Conservation (phyloP, 2,888 invertebrate species). For the Formica aserva region DNA sequence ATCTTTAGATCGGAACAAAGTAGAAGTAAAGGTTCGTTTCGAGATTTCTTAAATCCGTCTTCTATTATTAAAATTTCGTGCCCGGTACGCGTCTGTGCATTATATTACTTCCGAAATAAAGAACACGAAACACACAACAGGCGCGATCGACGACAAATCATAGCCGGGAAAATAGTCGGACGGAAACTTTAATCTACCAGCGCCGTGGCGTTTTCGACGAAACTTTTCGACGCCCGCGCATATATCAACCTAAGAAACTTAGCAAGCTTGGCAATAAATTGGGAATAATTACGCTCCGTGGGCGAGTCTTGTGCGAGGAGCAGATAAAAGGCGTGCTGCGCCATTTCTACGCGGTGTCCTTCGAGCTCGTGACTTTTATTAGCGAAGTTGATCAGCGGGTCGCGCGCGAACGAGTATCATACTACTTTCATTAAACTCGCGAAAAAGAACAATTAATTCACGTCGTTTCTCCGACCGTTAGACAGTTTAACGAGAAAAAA, state of each 20-base stretch:
- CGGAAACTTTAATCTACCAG: slow-evolving; percentile 41
- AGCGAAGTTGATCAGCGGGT: slow-evolving; percentile 55
- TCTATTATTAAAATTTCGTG: slow-evolving; percentile 18
- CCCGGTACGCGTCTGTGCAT: neutral
- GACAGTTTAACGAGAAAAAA: neutral
- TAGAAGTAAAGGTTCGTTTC: neutral
- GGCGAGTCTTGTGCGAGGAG: slow-evolving; percentile 64
- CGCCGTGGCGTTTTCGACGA: slow-evolving; percentile 25
- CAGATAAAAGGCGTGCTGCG: slow-evolving; percentile 65
- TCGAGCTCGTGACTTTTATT: slow-evolving; percentile 62
- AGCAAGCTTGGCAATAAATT: slow-evolving; percentile 48
- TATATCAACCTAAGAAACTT: slow-evolving; percentile 65
- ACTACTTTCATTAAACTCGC: neutral
- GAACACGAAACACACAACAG: neutral
- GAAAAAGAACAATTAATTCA: slow-evolving; percentile 21
- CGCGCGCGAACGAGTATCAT: neutral
- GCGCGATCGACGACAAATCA: slow-evolving; percentile 36
- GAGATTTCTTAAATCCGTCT: neutral
- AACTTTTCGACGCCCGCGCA: slow-evolving; percentile 64
- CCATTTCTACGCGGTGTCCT: slow-evolving; percentile 13
- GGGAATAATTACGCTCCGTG: slow-evolving; percentile 69
- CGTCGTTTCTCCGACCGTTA: neutral
- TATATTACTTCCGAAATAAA: neutral
- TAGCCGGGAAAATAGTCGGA: slow-evolving; percentile 20
- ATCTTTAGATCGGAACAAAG: no score